Evolutionary conservation across 2,888 invertebrate genomes (phyloP).

Genomic region (Eupithecia vulgata): DNA sequence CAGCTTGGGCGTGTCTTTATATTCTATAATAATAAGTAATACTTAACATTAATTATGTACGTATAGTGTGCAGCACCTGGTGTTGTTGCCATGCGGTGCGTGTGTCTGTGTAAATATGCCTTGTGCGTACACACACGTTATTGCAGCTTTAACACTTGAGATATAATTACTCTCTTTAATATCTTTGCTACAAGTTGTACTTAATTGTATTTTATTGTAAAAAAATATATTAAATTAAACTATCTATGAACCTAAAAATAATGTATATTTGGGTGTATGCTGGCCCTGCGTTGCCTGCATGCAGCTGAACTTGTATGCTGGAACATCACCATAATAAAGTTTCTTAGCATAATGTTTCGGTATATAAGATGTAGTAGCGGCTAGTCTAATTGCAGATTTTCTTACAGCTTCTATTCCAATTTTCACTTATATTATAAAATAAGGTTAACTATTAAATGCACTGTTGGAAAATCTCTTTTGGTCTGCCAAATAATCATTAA

Average conservation of each 20-base stretch:
- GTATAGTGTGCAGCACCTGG: conserved; percentile 81
- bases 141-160: conserved; percentile 83
- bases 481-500: conserved; percentile 82
- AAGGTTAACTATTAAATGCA: conserved; percentile 80
- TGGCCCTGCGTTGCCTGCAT: conserved; percentile 80
- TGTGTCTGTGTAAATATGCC: conserved; percentile 84
- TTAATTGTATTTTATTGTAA: conserved; percentile 88
- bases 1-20: conserved; percentile 83
- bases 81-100: conserved; percentile 73
- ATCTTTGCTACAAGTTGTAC: conserved; percentile 88
- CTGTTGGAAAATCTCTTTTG: conserved; percentile 85
- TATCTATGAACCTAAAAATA: conserved; percentile 81
- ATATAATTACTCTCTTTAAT: conserved; percentile 85
- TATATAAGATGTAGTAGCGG: conserved; percentile 83
- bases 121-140: conserved; percentile 82
- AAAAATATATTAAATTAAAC: conserved; percentile 86
- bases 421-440: conserved; percentile 78
- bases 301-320: conserved; percentile 83
- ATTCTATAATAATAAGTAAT: conserved; percentile 78
- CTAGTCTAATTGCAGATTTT: conserved; percentile 84
- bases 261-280: conserved; percentile 83
- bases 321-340: conserved; percentile 78
- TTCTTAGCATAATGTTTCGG: conserved; percentile 82
- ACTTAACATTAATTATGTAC: conserved; percentile 75
- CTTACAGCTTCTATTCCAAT: conserved; percentile 84